Conservation (phyloP, 2,113 vertebrate species). For the Neodon shergylaensis region DNA sequence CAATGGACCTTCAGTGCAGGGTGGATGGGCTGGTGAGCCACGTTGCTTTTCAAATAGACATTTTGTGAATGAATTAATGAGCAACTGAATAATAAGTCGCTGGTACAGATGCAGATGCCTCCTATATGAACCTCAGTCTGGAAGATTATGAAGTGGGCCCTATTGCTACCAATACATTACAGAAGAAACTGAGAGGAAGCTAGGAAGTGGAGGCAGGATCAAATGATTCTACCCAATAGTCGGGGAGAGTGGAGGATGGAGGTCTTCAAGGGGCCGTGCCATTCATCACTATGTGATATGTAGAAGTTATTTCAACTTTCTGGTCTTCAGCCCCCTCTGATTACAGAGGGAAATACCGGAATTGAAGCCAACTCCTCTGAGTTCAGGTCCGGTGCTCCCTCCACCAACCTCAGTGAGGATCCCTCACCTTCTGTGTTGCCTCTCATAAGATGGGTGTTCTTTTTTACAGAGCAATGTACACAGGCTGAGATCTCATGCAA, state of each 20-base stretch:
- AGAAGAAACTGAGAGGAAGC: not conserved
- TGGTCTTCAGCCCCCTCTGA: not conserved
- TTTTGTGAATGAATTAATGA: conserved; percentile 40
- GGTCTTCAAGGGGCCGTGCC: not conserved
- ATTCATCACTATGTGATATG: not conserved
- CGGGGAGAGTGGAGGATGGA: not conserved
- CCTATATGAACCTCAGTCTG: not conserved
- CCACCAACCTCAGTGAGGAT: not conserved
- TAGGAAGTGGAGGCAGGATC: not conserved
- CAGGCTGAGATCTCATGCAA: conserved; percentile 30
- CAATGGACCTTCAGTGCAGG: conserved; percentile 53
- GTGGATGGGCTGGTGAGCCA: conserved; percentile 52
- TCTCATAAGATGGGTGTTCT: not conserved
- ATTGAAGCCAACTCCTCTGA: conserved; percentile 15
- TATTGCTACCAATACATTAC: conserved; percentile 24
- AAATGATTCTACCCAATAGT: not conserved
- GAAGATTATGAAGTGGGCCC: not conserved
- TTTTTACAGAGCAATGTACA: conserved; percentile 28
- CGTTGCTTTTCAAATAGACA: conserved; percentile 18
- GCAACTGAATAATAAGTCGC: not conserved
- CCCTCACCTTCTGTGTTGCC: not conserved
- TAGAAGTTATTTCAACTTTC: conserved; percentile 23
- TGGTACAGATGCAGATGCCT: not conserved
- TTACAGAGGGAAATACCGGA: not conserved
- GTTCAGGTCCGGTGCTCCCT: not conserved